Evolutionary conservation across 2,113 vertebrate genomes (phyloP).

Genomic region (Diphyllodes magnificus): DNA sequence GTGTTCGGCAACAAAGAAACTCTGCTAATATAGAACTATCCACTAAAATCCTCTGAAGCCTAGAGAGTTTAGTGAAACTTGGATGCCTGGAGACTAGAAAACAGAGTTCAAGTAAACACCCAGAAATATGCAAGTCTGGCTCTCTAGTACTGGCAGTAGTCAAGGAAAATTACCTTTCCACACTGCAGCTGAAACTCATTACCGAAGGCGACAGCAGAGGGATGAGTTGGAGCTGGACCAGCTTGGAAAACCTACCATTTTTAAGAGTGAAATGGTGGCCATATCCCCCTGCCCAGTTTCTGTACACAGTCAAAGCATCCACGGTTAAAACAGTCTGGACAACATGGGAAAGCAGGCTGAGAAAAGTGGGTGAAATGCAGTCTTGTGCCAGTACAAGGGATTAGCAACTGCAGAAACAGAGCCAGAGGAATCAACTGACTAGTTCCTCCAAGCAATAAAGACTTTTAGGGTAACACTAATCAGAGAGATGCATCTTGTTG

Average conservation of each 20-base stretch:
- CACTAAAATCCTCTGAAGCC: background rate
- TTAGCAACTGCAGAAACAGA: background rate
- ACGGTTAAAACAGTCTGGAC: accelerated
- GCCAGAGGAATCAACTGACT: background rate
- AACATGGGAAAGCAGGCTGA: background rate
- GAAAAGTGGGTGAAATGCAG: background rate
- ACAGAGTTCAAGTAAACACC: constrained; percentile 50
- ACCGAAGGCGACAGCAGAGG: background rate
- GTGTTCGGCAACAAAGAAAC: background rate
- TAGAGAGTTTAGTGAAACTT: background rate
- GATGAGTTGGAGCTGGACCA: constrained; percentile 24
- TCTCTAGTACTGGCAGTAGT: constrained; percentile 32
- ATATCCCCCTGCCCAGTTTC: background rate
- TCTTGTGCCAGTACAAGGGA: background rate
- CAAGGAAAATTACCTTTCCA: constrained; percentile 63
- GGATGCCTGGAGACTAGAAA: constrained; percentile 42
- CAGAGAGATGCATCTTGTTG: background rate
- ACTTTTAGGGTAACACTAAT: background rate
- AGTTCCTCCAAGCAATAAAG: background rate
- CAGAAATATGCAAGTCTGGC: constrained; percentile 49
- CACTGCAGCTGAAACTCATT: constrained; percentile 55
- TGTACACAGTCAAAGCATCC: background rate
- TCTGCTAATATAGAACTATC: background rate
- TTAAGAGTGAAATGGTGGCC: background rate
- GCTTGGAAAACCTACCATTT: background rate